Conservation (phyloP, 2,113 vertebrate genomes). For the Sardina pilchardus region DNA sequence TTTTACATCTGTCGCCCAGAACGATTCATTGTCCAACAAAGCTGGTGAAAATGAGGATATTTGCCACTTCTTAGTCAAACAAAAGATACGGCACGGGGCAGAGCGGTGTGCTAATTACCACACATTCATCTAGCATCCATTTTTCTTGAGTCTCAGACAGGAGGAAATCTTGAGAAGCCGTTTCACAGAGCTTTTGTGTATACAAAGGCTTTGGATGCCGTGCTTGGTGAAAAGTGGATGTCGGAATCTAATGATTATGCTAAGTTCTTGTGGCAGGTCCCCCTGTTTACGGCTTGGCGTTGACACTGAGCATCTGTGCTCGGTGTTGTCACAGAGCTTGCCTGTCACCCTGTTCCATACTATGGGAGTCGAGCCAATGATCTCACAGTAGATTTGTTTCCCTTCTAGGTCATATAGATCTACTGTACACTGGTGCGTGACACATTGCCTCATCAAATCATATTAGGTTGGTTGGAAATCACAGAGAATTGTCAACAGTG, state of each 20-base stretch:
- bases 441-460: not conserved
- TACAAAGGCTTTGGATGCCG: not conserved
- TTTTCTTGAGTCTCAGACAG: not conserved
- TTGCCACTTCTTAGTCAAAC: not conserved
- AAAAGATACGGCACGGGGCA: not conserved
- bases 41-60: not conserved
- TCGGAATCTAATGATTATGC: slow-evolving; percentile 9
- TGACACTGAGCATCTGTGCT: not conserved
- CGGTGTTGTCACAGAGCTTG: not conserved
- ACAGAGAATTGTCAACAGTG: not conserved
- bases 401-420: not conserved
- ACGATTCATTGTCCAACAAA: slow-evolving; percentile 1
- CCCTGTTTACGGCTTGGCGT: not conserved
- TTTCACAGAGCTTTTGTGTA: slow-evolving; percentile 15
- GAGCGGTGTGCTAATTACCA: not conserved
- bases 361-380: not conserved
- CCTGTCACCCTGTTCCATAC: not conserved
- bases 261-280: slow-evolving; percentile 11
- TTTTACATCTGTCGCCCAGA: not conserved
- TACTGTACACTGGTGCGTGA: not conserved
- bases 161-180: not conserved
- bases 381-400: slow-evolving; percentile 4
- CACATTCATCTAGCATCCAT: not conserved
- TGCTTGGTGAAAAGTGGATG: slow-evolving; percentile 6
- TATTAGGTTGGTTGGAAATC: not conserved